phyloP scores from a whole-genome alignment of 2,113 vertebrate species.

The Mustela nigripes region DNA sequence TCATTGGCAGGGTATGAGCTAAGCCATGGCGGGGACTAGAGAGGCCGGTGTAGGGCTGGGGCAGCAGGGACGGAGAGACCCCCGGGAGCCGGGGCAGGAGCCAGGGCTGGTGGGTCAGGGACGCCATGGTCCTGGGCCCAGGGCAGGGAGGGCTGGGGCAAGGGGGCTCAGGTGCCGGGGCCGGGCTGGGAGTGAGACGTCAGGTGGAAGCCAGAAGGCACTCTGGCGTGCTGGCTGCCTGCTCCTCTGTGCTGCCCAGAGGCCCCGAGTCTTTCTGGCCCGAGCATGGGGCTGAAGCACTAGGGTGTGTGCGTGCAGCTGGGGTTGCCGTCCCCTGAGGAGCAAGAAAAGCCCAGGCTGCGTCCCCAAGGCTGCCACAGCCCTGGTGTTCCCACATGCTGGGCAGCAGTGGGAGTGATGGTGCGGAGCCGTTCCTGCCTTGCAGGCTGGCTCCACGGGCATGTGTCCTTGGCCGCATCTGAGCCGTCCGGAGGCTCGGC shows the following conservation, averaged over 20 bases:
- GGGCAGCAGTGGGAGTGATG: neutral
- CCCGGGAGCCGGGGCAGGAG: neutral
- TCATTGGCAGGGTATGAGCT: neutral
- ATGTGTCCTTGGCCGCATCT: neutral
- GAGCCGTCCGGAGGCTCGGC: fast-evolving
- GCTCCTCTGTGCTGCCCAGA: too few species aligned
- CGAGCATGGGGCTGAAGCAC: neutral
- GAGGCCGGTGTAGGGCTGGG: neutral
- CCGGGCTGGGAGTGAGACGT: neutral
- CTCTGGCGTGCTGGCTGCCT: fast-evolving
- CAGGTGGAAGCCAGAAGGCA: neutral
- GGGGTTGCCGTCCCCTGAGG: neutral
- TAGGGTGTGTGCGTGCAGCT: neutral
- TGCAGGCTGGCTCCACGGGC: fast-evolving
- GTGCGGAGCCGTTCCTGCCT: neutral
- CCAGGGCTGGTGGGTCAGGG: neutral
- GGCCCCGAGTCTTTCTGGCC: neutral
- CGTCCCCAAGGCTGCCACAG: neutral
- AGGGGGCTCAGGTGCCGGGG: neutral
- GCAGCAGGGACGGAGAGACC: neutral
- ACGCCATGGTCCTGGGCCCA: neutral
- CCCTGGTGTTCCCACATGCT: neutral
- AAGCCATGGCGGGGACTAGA: neutral
- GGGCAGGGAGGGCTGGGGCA: neutral
- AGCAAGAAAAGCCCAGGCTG: neutral